These are phyloP conservation scores for Yponomeuta malinellus DNA, from an alignment of 2,888 invertebrate genomes.

Conservation along the genomic window DNA sequence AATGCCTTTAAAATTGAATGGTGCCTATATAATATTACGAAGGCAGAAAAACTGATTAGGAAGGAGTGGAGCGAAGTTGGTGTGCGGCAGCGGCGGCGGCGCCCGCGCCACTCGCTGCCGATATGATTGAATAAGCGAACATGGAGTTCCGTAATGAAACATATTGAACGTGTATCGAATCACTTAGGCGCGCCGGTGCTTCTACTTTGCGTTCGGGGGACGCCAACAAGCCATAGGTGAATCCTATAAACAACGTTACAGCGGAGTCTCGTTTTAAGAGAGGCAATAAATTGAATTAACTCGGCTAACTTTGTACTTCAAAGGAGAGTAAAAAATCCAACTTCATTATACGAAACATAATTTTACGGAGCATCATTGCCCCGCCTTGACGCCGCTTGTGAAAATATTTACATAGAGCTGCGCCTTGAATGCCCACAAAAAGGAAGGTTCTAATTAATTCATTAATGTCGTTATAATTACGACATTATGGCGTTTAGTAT, in stretches of 20 bases:
- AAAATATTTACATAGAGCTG: conserved; percentile 59
- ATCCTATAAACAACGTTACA: conserved; percentile 67
- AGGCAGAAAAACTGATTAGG: conserved; percentile 65
- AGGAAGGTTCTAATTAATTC: conserved; percentile 58
- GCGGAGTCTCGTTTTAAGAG: conserved; percentile 66
- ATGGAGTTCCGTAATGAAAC: conserved; percentile 69
- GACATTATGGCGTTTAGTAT: conserved; percentile 48
- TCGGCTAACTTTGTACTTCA: conserved; percentile 63
- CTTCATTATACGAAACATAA: conserved; percentile 62
- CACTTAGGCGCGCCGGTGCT: conserved; percentile 56
- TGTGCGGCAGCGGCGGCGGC: conserved; percentile 39
- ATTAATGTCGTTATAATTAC: conserved; percentile 60
- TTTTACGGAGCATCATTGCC: conserved; percentile 55
- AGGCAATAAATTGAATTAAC: conserved; percentile 72
- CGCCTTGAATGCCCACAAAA: conserved; percentile 44
- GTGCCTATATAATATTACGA: conserved; percentile 44
- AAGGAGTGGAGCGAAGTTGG: conserved; percentile 51
- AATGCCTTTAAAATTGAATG: conserved; percentile 39
- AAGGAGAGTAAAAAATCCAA: conserved; percentile 56
- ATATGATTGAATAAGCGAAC: conserved; percentile 72
- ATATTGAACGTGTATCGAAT: conserved; percentile 75
- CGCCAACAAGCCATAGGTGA: conserved; percentile 68
- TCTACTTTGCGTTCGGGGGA: conserved; percentile 33
- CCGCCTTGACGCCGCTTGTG: conserved; percentile 50
- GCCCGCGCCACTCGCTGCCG: conserved; percentile 47